Conservation (phyloP, 23 tunicate species). For the Botrylloides violaceus region DNA sequence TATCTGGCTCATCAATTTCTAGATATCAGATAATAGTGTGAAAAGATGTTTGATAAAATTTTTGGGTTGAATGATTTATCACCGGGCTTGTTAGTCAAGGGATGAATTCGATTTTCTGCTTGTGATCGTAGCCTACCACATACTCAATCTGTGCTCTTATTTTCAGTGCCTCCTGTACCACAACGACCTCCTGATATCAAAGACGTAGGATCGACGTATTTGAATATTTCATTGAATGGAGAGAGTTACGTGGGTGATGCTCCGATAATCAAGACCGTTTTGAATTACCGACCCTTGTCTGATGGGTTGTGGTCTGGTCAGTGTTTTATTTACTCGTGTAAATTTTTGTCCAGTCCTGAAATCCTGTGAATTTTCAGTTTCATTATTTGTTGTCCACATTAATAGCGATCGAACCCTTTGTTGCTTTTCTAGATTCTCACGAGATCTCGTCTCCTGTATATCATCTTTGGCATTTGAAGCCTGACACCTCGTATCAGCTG, state of each 20-base stretch:
- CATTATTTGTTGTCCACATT: too few species aligned
- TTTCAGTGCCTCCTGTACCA: conserved; percentile 78
- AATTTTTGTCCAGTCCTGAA: too few species aligned
- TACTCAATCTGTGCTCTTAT: background rate
- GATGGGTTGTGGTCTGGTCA: conserved; percentile 71
- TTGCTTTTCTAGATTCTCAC: conserved; percentile 54
- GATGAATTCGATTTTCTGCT: background rate
- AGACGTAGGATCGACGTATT: conserved; percentile 42
- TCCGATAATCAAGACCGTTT: conserved; percentile 49
- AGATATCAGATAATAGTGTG: too few species aligned
- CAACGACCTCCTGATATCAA: conserved; percentile 56
- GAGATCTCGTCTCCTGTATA: conserved; percentile 32
- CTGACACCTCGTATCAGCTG: conserved; percentile 82
- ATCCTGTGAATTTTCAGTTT: too few species aligned
- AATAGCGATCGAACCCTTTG: too few species aligned
- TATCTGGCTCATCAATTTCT: too few species aligned
- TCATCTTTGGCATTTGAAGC: conserved; percentile 84
- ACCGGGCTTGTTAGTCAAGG: background rate
- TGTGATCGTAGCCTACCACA: too few species aligned
- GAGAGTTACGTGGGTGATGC: conserved; percentile 71
- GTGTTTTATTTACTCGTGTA: too few species aligned
- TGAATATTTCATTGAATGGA: conserved; percentile 46
- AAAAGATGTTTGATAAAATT: too few species aligned
- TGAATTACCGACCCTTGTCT: conserved; percentile 58
- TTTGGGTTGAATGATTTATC: too few species aligned